Percentiles rank a stretch among this genome's conserved stretches.
Conservation (phyloP, 1,140 invertebrate species). For the Hylaeus anthracinus region DNA sequence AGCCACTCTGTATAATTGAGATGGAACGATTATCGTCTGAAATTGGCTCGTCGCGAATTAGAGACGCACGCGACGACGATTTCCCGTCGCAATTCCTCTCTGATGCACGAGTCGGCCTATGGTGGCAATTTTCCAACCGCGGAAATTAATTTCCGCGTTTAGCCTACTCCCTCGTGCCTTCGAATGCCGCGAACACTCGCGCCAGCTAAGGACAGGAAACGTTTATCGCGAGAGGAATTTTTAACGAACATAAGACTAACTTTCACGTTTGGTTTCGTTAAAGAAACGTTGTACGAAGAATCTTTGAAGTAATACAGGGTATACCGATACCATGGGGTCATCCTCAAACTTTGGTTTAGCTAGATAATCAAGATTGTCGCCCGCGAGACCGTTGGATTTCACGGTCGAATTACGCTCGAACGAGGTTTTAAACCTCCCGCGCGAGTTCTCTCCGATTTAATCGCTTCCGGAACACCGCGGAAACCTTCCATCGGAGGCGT, state of each 20-base stretch:
- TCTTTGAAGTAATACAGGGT: too few relatives aligned
- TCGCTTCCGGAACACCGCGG: neutral
- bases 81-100: neutral
- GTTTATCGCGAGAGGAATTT: too few relatives aligned
- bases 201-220: too few relatives aligned
- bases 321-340: too few relatives aligned
- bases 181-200: neutral
- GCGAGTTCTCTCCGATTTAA: neutral
- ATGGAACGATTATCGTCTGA: conserved; percentile 2
- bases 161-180: neutral
- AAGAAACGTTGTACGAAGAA: too few relatives aligned
- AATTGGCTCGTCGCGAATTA: neutral
- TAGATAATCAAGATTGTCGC: neutral
- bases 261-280: too few relatives aligned
- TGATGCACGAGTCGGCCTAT: neutral
- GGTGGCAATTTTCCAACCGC: conserved; percentile 7
- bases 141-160: conserved; percentile 55
- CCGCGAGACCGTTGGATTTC: neutral
- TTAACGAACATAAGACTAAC: too few relatives aligned
- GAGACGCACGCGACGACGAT: neutral
- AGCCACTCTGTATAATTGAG: neutral
- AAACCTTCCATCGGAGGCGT: too few relatives aligned
- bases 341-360: neutral
- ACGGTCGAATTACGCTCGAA: neutral
- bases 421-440: neutral